Evolutionary conservation across 1,140 invertebrate species (phyloP).

Genomic region (Diachasmimorpha longicaudata): DNA sequence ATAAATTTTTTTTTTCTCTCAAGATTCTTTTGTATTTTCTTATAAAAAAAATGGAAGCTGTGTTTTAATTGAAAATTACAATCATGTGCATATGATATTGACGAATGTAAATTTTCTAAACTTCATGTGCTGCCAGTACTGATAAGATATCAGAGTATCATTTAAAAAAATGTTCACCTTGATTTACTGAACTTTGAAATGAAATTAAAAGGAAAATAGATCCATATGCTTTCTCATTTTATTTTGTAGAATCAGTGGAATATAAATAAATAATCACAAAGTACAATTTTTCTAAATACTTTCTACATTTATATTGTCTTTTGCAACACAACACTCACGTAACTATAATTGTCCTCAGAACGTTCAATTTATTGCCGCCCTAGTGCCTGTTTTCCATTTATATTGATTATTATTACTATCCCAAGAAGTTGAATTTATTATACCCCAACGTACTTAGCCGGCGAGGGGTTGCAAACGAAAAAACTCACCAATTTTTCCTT

Average conservation of each 20-base stretch:
- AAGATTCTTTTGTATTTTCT: background rate
- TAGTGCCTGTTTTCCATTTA: no score
- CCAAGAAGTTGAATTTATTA: no score
- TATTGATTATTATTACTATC: no score
- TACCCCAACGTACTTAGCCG: no score
- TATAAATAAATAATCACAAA: conserved; percentile 36
- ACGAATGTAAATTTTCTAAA: background rate
- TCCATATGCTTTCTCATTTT: conserved; percentile 10
- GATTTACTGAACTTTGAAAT: background rate
- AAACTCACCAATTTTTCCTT: no score
- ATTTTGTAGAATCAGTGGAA: conserved; percentile 36
- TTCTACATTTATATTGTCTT: background rate
- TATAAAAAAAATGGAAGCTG: background rate
- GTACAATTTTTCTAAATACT: background rate
- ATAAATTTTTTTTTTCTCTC: background rate
- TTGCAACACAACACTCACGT: no score
- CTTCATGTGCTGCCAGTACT: background rate
- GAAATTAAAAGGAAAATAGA: background rate
- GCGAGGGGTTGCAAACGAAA: no score
- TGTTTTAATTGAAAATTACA: background rate
- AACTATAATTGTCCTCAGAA: no score
- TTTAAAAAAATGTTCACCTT: background rate
- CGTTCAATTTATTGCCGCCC: no score
- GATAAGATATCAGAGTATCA: no score
- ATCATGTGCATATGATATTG: background rate